Evolutionary conservation across 1,140 invertebrate genomes (phyloP).

Genomic region (Tetramorium alpestre): DNA sequence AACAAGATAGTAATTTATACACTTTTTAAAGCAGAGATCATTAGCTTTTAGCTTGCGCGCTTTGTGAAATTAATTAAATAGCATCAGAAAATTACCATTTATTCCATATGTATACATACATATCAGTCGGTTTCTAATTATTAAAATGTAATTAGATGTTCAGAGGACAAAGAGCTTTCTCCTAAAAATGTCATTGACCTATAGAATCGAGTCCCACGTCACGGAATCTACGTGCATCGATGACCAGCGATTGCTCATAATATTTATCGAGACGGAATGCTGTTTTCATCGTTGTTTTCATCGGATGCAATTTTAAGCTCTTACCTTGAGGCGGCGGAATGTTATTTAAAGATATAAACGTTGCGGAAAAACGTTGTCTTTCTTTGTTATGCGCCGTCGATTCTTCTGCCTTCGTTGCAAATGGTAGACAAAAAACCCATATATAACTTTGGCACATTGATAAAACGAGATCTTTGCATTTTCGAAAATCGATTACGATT

Average conservation of each 20-base stretch:
- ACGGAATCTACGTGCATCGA: background rate
- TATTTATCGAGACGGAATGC: slow-evolving; percentile 25
- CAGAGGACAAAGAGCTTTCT: background rate
- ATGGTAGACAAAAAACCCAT: background rate
- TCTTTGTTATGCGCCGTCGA: slow-evolving; percentile 8
- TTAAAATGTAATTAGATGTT: background rate
- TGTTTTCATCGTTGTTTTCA: slow-evolving; percentile 18
- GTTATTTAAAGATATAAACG: slow-evolving; percentile 63
- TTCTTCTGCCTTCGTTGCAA: slow-evolving; percentile 20
- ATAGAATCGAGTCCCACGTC: background rate
- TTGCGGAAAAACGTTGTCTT: background rate
- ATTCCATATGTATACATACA: background rate
- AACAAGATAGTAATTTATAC: background rate
- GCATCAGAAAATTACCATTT: background rate
- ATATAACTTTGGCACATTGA: background rate
- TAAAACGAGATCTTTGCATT: background rate
- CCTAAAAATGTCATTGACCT: background rate
- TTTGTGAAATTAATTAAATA: background rate
- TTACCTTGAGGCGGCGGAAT: background rate
- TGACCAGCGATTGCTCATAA: background rate
- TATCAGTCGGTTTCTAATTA: background rate
- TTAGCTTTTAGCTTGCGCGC: background rate
- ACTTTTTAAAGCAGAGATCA: background rate
- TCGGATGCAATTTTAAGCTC: slow-evolving; percentile 13
- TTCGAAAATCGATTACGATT: background rate